These are phyloP conservation scores for Heteromurus nitidus DNA, from an alignment of 2,888 invertebrate genomes.

Conservation along the genomic window DNA sequence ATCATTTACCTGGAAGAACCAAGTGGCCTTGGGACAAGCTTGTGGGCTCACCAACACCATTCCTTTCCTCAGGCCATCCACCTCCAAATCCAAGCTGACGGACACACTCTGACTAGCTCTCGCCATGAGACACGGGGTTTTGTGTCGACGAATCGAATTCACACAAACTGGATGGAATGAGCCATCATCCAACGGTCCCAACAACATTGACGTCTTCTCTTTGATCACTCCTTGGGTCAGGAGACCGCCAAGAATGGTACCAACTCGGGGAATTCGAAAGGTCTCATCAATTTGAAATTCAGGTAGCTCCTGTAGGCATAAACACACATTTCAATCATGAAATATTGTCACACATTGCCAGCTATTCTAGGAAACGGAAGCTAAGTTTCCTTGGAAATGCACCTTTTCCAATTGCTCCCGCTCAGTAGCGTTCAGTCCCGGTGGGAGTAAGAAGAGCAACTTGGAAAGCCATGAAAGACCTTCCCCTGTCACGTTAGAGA, in stretches of 20 bases:
- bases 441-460: constrained; percentile 88
- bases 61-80: constrained; percentile 83
- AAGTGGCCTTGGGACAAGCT: constrained; percentile 77
- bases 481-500: constrained; percentile 92
- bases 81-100: constrained; percentile 81
- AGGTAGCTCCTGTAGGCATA: constrained; percentile 84
- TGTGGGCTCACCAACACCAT: constrained; percentile 85
- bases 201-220: constrained; percentile 81
- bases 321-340: too few relatives aligned
- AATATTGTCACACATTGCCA: too few relatives aligned
- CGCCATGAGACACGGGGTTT: constrained; percentile 91
- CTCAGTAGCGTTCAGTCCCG: constrained; percentile 81
- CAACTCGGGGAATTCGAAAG: constrained; percentile 88
- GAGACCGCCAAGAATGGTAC: constrained; percentile 90
- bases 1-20: constrained; percentile 69
- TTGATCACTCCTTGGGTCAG: constrained; percentile 89
- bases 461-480: constrained; percentile 89
- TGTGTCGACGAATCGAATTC: constrained; percentile 92
- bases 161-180: constrained; percentile 86
- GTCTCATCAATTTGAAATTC: constrained; percentile 97
- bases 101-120: constrained; percentile 94
- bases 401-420: constrained; percentile 83
- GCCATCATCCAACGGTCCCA: constrained; percentile 85
- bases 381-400: too few relatives aligned
- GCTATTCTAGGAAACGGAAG: too few relatives aligned